phyloP scores from a whole-genome alignment of 2,113 vertebrate species.

The Lepisosteus oculatus region DNA sequence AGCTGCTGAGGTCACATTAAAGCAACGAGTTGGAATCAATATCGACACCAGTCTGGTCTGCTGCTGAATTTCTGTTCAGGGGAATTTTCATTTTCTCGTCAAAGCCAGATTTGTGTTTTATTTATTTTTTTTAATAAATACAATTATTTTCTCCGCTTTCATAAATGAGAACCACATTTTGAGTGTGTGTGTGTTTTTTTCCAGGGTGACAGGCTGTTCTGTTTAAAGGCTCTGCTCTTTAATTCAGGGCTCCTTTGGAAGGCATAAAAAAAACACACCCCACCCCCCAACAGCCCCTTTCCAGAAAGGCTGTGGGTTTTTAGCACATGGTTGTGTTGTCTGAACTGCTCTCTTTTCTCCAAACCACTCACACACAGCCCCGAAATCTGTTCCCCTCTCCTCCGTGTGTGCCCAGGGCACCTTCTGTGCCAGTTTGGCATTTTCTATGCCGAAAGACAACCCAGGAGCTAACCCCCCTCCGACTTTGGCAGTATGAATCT shows the following conservation, averaged over 20 bases:
- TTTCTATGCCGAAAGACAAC: too few species aligned
- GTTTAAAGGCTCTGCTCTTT: conserved; percentile 43
- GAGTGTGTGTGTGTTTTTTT: conserved; percentile 15
- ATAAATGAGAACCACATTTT: conserved; percentile 47
- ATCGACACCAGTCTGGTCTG: conserved; percentile 27
- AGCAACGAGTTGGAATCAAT: conserved; percentile 42
- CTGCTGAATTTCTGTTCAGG: not conserved
- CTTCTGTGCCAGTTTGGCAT: too few species aligned
- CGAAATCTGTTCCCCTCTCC: conserved; percentile 27
- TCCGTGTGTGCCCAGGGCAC: not conserved
- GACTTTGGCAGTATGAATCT: too few species aligned
- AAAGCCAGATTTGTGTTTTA: conserved; percentile 33
- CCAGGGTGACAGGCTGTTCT: conserved; percentile 39
- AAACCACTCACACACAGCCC: conserved; percentile 23
- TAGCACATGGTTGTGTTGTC: not conserved
- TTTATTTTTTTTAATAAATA: conserved; percentile 27
- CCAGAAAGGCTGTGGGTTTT: not conserved
- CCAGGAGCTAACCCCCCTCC: too few species aligned
- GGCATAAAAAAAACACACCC: conserved; percentile 11
- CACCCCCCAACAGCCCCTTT: not conserved
- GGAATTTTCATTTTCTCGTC: conserved; percentile 19
- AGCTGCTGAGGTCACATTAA: conserved; percentile 20
- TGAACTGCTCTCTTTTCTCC: conserved; percentile 4
- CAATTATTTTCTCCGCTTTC: conserved; percentile 24
- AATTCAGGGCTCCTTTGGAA: conserved; percentile 30